phyloP scores from a whole-genome alignment of 2,113 vertebrate genomes.

The Podarcis raffonei region DNA sequence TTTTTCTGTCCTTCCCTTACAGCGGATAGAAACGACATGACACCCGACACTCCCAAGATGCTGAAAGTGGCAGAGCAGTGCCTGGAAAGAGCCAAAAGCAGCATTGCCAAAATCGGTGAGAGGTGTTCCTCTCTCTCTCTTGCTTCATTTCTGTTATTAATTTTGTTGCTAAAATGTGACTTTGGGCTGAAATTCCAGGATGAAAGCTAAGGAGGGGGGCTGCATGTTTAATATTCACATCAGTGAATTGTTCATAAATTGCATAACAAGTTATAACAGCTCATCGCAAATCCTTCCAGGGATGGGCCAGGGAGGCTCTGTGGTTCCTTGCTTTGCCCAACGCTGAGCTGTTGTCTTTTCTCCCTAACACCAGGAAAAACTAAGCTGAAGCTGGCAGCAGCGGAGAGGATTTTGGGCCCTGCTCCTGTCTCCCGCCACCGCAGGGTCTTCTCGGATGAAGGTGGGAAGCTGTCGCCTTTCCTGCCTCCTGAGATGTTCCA shows the following conservation, averaged over 20 bases:
- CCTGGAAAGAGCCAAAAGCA: conserved; percentile 90
- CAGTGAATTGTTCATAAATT: too few species aligned
- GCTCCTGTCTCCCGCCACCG: conserved; percentile 70
- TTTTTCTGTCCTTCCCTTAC: neutral
- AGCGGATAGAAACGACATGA: conserved; percentile 72
- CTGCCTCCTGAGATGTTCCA: conserved; percentile 92
- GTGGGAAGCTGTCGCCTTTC: conserved; percentile 78
- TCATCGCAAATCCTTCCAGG: too few species aligned
- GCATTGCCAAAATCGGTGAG: conserved; percentile 77
- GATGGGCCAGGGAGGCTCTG: neutral
- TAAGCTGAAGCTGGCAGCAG: conserved; percentile 17
- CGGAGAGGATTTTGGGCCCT: neutral
- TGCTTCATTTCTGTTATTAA: neutral
- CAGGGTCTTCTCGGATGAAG: conserved; percentile 82
- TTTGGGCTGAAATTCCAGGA: too few species aligned
- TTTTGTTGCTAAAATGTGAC: neutral
- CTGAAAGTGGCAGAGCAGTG: conserved; percentile 92
- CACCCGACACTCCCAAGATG: conserved; percentile 86
- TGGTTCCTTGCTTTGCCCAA: neutral
- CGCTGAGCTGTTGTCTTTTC: neutral
- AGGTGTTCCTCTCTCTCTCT: too few species aligned
- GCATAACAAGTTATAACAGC: too few species aligned
- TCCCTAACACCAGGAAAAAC: conserved; percentile 61
- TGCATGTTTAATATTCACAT: too few species aligned
- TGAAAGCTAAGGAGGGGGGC: too few species aligned